A percentile compares a stretch with the other conserved stretches of the same genome.
Evolutionary conservation across 2,797 vertebrate species (phyloP).

Genomic region (Lateolabrax maculatus): DNA sequence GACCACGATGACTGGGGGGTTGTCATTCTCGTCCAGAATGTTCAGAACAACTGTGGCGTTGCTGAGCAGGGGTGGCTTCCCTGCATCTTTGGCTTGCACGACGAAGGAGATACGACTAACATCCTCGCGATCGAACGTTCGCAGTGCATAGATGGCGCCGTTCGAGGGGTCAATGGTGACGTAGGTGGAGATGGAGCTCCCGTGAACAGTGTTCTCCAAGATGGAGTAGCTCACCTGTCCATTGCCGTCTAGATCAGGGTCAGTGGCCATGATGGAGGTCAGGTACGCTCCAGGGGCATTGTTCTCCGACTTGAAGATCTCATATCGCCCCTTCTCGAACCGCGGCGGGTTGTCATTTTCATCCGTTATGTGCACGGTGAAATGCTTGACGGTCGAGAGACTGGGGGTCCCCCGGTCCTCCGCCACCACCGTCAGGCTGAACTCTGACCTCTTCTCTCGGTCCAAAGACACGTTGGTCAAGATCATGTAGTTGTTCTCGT

Average conservation of each 20-base stretch:
- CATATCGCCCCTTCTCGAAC: constrained; percentile 93
- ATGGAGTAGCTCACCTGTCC: constrained; percentile 97
- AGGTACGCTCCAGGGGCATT: constrained; percentile 95
- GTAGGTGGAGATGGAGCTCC: constrained; percentile 93
- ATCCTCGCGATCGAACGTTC: constrained; percentile 95
- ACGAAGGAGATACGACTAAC: constrained; percentile 92
- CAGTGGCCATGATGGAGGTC: constrained; percentile 92
- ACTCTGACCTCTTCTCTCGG: constrained; percentile 95
- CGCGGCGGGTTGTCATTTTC: constrained; percentile 96
- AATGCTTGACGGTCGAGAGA: constrained; percentile 94
- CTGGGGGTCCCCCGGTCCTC: constrained; percentile 94
- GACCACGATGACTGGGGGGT: constrained; percentile 90
- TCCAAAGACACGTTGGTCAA: constrained; percentile 94
- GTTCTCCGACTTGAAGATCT: constrained; percentile 95
- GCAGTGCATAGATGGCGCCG: constrained; percentile 93
- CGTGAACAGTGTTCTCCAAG: constrained; percentile 91
- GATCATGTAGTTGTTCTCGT: constrained; percentile 98
- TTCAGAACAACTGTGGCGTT: constrained; percentile 93
- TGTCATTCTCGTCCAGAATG: constrained; percentile 96
- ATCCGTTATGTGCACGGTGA: constrained; percentile 94
- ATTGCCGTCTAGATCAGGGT: constrained; percentile 93
- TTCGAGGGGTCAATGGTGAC: constrained; percentile 97
- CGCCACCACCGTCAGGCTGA: constrained; percentile 94
- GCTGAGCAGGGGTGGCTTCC: constrained; percentile 87
- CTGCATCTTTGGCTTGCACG: constrained; percentile 95